Evolutionary conservation across 2,888 invertebrate genomes (phyloP).

Genomic region (Agelastica alni): DNA sequence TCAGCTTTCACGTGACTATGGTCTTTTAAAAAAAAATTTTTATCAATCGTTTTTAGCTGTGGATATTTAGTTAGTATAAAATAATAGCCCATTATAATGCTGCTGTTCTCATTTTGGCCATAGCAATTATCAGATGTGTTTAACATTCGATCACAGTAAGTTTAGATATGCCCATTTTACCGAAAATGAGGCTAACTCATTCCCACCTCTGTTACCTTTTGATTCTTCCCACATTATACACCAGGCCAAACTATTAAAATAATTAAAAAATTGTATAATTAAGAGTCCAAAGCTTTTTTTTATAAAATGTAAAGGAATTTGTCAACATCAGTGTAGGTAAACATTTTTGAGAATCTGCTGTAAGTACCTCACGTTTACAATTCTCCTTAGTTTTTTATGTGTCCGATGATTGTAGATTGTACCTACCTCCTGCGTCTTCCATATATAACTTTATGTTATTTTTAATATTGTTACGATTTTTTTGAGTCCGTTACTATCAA

Average conservation of each 20-base stretch:
- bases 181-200: too few species aligned
- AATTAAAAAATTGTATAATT: neutral
- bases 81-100: neutral
- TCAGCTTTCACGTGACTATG: neutral
- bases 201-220: neutral
- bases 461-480: too few species aligned
- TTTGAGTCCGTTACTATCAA: too few species aligned
- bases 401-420: neutral
- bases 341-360: conserved; percentile 13
- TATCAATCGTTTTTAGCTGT: neutral
- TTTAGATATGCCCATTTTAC: neutral
- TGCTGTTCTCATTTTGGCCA: neutral
- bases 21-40: neutral
- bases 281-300: conserved; percentile 3
- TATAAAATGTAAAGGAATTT: neutral
- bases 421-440: neutral
- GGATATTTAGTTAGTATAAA: neutral
- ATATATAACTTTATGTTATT: neutral
- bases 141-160: neutral
- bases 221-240: neutral
- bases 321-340: conserved; percentile 4
- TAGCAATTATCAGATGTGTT: neutral
- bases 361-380: neutral
- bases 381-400: neutral
- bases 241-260: neutral